A percentile compares a stretch with the other conserved stretches of the same genome.
Evolutionary conservation across 64 coral and sea anemone species (phyloP).

Genomic region (Stichodactyla helianthus): DNA sequence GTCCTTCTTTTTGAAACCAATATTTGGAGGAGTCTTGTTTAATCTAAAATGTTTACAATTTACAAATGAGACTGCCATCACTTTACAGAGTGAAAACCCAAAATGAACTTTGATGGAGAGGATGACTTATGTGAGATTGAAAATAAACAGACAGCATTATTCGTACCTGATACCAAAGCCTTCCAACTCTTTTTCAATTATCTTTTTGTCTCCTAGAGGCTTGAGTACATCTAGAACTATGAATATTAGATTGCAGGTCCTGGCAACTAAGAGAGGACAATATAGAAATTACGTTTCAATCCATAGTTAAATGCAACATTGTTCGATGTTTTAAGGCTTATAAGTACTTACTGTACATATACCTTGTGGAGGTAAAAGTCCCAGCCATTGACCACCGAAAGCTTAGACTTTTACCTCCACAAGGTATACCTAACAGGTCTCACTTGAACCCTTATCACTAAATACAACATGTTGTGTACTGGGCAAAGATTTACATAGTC

Average conservation of each 20-base stretch:
- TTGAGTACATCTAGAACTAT: conserved; percentile 99
- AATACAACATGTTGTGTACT: too few relatives aligned
- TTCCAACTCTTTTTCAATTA: conserved; percentile 98
- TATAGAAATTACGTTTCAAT: not conserved
- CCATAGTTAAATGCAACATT: not conserved
- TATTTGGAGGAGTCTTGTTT: conserved; percentile 96
- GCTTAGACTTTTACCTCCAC: too few relatives aligned
- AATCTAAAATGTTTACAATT: conserved; percentile 34
- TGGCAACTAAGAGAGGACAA: conserved; percentile 60
- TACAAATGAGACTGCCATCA: not conserved
- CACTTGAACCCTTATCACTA: too few relatives aligned
- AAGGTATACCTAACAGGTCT: too few relatives aligned
- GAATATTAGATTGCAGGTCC: conserved; percentile 94
- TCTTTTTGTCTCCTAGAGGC: conserved; percentile 88
- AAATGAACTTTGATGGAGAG: not conserved
- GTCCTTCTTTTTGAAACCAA: conserved; percentile 91
- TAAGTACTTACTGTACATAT: too few relatives aligned
- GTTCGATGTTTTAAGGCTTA: too few relatives aligned
- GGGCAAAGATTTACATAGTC: too few relatives aligned
- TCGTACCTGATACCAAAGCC: conserved; percentile 94
- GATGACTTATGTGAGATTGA: not conserved
- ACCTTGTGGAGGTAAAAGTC: too few relatives aligned
- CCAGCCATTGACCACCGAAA: too few relatives aligned
- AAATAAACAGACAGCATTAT: not conserved
- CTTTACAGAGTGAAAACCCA: not conserved